Percentiles rank a stretch among this genome's conserved stretches.
Conservation (phyloP, 2,113 vertebrate species). For the Candoia aspera region DNA sequence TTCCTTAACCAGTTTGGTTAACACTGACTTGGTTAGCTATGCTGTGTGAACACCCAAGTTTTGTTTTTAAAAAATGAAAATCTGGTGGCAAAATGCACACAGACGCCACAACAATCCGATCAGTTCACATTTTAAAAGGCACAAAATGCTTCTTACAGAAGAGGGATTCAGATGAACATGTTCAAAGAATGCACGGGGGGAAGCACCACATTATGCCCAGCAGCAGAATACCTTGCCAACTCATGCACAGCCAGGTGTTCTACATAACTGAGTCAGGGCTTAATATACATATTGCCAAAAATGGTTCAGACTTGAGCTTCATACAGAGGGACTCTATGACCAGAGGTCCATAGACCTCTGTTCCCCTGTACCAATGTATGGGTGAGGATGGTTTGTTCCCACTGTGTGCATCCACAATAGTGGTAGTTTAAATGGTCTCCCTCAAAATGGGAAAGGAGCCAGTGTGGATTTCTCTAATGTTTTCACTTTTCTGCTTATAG, state of each 20-base stretch:
- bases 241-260: neutral
- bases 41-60: neutral
- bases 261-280: neutral
- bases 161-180: neutral
- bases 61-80: neutral
- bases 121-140: slow-evolving; percentile 70
- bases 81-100: neutral
- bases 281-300: neutral
- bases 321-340: neutral
- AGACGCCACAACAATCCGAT: slow-evolving; percentile 21
- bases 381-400: neutral
- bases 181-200: neutral
- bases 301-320: neutral
- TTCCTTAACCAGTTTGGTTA: neutral
- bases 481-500: slow-evolving; percentile 49
- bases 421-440: neutral
- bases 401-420: neutral
- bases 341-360: neutral
- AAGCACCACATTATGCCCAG: neutral
- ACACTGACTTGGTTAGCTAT: neutral
- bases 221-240: neutral
- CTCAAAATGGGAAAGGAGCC: neutral
- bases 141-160: slow-evolving; percentile 62
- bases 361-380: neutral
- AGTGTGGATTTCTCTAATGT: neutral